Percentiles rank a stretch among this genome's conserved stretches.
Evolutionary conservation across 2,797 vertebrate species (phyloP).

Genomic region (Lithobates pipiens): DNA sequence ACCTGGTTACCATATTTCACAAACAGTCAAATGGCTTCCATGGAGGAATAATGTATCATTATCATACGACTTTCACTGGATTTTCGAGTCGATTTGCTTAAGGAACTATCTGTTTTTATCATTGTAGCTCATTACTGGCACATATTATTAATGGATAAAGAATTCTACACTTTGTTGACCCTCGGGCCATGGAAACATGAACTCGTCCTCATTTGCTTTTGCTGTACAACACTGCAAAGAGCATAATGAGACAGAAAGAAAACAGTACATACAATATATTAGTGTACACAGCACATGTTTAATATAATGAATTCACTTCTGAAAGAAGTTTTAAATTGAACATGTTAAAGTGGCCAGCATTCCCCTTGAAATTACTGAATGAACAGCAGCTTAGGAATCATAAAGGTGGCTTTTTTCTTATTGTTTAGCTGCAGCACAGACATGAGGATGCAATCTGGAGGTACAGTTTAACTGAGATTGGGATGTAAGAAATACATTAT

Average conservation of each 20-base stretch:
- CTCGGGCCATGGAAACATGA: not conserved
- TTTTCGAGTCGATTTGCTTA: slow-evolving; percentile 21
- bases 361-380: not conserved
- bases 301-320: not conserved
- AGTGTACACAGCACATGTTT: not conserved
- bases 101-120: slow-evolving; percentile 25
- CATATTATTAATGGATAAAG: slow-evolving; percentile 10
- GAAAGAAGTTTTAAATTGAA: not conserved
- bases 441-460: too few species aligned
- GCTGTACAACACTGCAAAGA: not conserved
- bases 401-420: too few species aligned
- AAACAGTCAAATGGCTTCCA: slow-evolving; percentile 41
- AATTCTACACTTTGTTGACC: slow-evolving; percentile 18
- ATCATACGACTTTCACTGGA: slow-evolving; percentile 11
- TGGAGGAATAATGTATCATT: slow-evolving; percentile 48
- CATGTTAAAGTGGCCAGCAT: not conserved
- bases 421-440: too few species aligned
- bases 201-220: not conserved
- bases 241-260: slow-evolving; percentile 23
- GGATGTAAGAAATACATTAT: too few species aligned
- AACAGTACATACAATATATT: not conserved
- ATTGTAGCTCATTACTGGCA: slow-evolving; percentile 7
- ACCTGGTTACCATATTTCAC: slow-evolving; percentile 47
- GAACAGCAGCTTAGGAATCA: not conserved
- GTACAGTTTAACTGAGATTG: too few species aligned